A percentile compares a stretch with the other conserved stretches of the same genome.
Evolutionary conservation across 2,797 vertebrate species (phyloP).

Genomic region (Perodicticus potto): DNA sequence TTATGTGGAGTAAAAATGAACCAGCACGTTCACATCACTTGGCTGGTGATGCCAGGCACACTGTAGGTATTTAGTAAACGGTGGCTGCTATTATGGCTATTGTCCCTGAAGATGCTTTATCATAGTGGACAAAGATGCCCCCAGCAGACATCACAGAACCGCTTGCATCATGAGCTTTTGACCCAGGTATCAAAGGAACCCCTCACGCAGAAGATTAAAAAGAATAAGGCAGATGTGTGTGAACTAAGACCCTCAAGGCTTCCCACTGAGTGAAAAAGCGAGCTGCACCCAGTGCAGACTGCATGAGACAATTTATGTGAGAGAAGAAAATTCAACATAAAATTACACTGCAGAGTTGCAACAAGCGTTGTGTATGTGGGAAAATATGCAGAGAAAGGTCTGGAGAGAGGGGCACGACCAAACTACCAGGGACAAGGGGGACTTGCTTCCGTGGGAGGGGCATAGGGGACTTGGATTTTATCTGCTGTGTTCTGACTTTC

Average conservation of each 20-base stretch:
- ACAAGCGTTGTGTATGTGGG: rapidly evolving
- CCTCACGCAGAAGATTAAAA: background rate
- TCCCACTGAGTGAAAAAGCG: background rate
- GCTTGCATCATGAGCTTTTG: background rate
- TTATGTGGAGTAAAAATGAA: background rate
- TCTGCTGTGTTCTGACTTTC: background rate
- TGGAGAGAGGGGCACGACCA: background rate
- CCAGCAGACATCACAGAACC: background rate
- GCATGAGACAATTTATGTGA: background rate
- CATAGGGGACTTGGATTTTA: background rate
- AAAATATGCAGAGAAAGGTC: background rate
- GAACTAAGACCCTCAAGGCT: background rate
- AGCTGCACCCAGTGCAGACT: background rate
- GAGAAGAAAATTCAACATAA: background rate
- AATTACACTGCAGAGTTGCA: background rate
- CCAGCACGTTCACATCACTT: background rate
- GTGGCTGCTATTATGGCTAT: background rate
- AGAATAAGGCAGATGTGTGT: background rate
- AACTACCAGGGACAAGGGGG: background rate
- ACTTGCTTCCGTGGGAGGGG: rapidly evolving
- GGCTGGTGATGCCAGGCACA: rapidly evolving
- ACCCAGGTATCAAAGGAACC: background rate
- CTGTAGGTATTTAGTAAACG: background rate
- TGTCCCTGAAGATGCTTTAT: background rate
- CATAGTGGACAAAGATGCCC: background rate